Conservation (phyloP, 2,888 invertebrate genomes). For the Sinopyrophorus schimmeli region DNA sequence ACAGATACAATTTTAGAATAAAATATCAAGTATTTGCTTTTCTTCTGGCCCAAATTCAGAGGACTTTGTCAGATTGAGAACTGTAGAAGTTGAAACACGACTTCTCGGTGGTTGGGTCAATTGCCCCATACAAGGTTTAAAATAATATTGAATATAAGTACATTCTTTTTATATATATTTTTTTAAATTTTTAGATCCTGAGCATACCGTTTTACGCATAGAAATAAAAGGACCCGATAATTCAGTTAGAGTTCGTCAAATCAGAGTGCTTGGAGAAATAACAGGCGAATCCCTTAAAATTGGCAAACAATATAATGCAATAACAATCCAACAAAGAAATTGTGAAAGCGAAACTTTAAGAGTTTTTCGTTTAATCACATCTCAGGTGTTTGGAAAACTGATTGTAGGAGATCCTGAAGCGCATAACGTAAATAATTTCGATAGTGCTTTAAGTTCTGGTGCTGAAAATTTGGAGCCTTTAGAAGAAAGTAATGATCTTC, state of each 20-base stretch:
- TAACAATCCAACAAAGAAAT: slow-evolving; percentile 78
- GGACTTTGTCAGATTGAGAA: slow-evolving; percentile 77
- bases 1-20: slow-evolving; percentile 72
- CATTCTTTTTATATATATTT: no score
- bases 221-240: slow-evolving; percentile 92
- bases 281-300: slow-evolving; percentile 60
- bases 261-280: slow-evolving; percentile 68
- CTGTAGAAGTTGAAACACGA: slow-evolving; percentile 84
- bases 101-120: slow-evolving; percentile 85
- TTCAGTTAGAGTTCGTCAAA: slow-evolving; percentile 85
- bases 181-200: slow-evolving; percentile 18
- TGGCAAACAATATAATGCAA: slow-evolving; percentile 58
- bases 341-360: slow-evolving; percentile 90
- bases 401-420: slow-evolving; percentile 68
- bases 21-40: slow-evolving; percentile 84
- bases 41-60: slow-evolving; percentile 80
- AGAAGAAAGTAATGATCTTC: slow-evolving; percentile 61
- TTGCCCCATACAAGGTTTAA: slow-evolving; percentile 73
- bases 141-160: background rate
- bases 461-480: slow-evolving; percentile 55
- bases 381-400: slow-evolving; percentile 90
- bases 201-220: slow-evolving; percentile 67
- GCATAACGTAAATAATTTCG: slow-evolving; percentile 42
- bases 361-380: slow-evolving; percentile 89
- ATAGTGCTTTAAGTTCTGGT: slow-evolving; percentile 45